Evolutionary conservation across 2,113 vertebrate species (phyloP).

Genomic region (western clawed frog (Xenopus tropicalis)): DNA sequence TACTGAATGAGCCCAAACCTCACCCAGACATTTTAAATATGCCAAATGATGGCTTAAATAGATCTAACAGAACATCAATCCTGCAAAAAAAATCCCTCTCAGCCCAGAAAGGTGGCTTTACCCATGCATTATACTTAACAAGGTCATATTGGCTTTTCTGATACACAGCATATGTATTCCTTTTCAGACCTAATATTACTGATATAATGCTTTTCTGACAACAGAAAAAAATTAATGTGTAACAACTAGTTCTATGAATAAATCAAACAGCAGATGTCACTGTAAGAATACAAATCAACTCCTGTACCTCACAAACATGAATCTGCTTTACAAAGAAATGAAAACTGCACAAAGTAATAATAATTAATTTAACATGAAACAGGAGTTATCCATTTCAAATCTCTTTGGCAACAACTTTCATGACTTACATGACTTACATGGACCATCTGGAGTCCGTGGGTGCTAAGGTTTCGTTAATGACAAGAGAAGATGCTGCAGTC

Average conservation of each 20-base stretch:
- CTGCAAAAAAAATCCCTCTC: no score
- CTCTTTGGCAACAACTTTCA: slow-evolving; percentile 17
- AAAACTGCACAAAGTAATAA: slow-evolving; percentile 21
- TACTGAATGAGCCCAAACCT: no score
- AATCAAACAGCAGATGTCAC: slow-evolving; percentile 39
- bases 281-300: slow-evolving; percentile 14
- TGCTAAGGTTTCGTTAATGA: slow-evolving; percentile 15
- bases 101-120: no score
- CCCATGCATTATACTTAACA: no score
- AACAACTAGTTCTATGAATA: slow-evolving; percentile 1
- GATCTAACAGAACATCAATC: no score
- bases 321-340: slow-evolving; percentile 36
- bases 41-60: no score
- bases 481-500: slow-evolving; percentile 27
- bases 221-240: neutral
- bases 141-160: no score
- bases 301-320: neutral
- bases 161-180: no score
- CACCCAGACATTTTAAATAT: no score
- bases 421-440: slow-evolving; percentile 29
- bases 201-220: no score
- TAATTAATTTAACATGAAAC: slow-evolving; percentile 33
- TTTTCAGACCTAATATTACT: no score
- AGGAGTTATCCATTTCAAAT: slow-evolving; percentile 10
- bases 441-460: slow-evolving; percentile 38